These are phyloP conservation scores for Empis livida DNA, from an alignment of 2,888 invertebrate species.

Conservation along the genomic window DNA sequence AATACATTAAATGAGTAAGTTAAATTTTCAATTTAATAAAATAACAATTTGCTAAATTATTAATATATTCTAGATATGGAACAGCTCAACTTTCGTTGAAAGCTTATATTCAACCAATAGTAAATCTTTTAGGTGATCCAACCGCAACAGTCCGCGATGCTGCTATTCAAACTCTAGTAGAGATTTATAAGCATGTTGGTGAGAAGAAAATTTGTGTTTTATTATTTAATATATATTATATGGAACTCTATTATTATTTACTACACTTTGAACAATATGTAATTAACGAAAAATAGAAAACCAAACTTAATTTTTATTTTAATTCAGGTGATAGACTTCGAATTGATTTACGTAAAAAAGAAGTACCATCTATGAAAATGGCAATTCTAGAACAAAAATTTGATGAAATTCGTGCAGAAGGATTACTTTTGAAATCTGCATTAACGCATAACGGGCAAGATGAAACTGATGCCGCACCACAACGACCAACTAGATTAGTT, in stretches of 20 bases:
- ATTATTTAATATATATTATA: no score
- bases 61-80: constrained; percentile 54
- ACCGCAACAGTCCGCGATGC: constrained; percentile 77
- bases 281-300: neutral
- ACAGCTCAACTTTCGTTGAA: constrained; percentile 69
- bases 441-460: constrained; percentile 29
- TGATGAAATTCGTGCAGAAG: constrained; percentile 71
- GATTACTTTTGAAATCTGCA: constrained; percentile 66
- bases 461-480: constrained; percentile 36
- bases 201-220: neutral
- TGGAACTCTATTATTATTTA: no score
- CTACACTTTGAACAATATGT: no score
- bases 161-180: constrained; percentile 71
- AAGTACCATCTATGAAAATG: constrained; percentile 61
- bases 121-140: constrained; percentile 75
- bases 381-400: constrained; percentile 65
- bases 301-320: neutral
- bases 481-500: constrained; percentile 37
- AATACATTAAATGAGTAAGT: constrained; percentile 70
- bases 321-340: constrained; percentile 60
- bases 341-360: constrained; percentile 66
- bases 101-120: constrained; percentile 69
- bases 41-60: neutral
- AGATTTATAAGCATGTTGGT: constrained; percentile 86
- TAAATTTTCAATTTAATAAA: constrained; percentile 4